Conservation (phyloP, 2,113 vertebrate species). For the Ptyas mucosa region DNA sequence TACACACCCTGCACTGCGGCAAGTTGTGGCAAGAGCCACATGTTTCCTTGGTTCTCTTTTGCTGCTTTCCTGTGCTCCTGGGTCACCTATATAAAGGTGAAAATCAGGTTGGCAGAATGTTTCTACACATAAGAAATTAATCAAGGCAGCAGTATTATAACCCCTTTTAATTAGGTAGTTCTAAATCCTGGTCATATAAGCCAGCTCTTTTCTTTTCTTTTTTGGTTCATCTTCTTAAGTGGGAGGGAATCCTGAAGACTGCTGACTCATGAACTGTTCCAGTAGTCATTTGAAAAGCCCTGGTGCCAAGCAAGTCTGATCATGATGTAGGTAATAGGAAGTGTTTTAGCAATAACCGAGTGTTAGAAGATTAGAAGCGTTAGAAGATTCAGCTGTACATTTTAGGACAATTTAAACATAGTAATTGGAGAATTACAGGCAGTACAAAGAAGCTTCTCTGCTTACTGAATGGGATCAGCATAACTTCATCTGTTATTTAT, state of each 20-base stretch:
- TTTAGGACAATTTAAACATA: neutral
- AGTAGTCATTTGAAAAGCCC: neutral
- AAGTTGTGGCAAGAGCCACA: neutral
- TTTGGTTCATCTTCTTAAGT: neutral
- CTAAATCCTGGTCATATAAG: neutral
- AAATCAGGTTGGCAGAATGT: neutral
- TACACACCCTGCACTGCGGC: neutral
- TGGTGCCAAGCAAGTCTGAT: too few species aligned
- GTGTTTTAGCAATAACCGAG: neutral
- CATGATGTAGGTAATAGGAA: neutral
- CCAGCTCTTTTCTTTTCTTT: neutral
- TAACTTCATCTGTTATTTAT: neutral
- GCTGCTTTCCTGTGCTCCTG: neutral
- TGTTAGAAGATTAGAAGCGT: neutral
- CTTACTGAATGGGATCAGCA: neutral
- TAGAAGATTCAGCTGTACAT: neutral
- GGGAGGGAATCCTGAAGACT: rapidly evolving
- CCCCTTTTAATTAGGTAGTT: neutral
- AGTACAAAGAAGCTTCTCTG: neutral
- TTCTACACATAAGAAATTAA: neutral
- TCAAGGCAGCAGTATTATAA: neutral
- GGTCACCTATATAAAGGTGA: neutral
- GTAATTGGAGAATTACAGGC: neutral
- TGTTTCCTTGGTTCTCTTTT: neutral
- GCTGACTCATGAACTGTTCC: neutral